Evolutionary conservation across 2,888 invertebrate species (phyloP).

Genomic region (Seira sanloemensis): DNA sequence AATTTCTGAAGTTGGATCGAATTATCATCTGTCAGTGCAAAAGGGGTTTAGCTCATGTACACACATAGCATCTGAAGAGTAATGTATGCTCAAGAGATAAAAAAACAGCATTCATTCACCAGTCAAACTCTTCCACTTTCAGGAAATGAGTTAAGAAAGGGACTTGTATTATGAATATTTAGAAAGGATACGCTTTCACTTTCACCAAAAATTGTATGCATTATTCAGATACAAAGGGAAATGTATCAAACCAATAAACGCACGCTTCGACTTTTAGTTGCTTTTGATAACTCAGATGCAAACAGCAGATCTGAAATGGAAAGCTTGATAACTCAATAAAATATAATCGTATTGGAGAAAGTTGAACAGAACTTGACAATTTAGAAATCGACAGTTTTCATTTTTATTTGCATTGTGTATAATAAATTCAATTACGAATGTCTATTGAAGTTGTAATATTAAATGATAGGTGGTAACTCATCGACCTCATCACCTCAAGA

Average conservation of each 20-base stretch:
- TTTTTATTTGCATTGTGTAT: neutral
- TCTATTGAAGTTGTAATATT: neutral
- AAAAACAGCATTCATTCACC: neutral
- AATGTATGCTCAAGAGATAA: neutral
- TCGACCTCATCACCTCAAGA: constrained; percentile 43
- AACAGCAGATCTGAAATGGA: too few species aligned
- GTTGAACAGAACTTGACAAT: neutral
- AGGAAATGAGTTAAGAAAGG: neutral
- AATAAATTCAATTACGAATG: neutral
- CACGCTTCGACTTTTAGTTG: neutral
- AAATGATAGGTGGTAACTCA: constrained; percentile 32
- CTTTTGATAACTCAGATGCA: too few species aligned
- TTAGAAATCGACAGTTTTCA: neutral
- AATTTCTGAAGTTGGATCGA: neutral
- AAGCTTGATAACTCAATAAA: too few species aligned
- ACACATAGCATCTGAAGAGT: neutral
- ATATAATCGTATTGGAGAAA: too few species aligned
- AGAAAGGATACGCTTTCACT: neutral
- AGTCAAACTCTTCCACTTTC: neutral
- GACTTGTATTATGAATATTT: neutral
- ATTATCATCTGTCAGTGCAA: neutral
- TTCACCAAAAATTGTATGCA: neutral
- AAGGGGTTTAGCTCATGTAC: neutral
- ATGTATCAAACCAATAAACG: neutral
- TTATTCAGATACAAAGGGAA: neutral